Conservation (phyloP, 2,113 vertebrate genomes). For the Microtus ochrogaster region DNA sequence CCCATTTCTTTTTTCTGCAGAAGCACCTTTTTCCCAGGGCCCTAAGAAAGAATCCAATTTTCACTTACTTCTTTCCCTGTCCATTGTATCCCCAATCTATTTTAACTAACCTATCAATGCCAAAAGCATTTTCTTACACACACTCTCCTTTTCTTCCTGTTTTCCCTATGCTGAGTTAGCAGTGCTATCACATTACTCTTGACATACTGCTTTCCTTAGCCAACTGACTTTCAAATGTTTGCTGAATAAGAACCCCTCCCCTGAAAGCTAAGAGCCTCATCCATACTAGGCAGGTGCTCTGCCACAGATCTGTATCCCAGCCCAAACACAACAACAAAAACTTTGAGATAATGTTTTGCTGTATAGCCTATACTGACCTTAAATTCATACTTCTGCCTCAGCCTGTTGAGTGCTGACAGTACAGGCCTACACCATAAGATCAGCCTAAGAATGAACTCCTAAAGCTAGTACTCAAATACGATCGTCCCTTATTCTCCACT, state of each 20-base stretch:
- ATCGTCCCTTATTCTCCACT: not conserved
- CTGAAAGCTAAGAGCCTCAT: not conserved
- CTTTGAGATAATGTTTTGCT: not conserved
- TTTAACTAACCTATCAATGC: slow-evolving; percentile 20
- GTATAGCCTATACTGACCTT: not conserved
- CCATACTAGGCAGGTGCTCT: not conserved
- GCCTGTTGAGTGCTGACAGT: not conserved
- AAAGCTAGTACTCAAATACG: not conserved
- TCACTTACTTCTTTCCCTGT: not conserved
- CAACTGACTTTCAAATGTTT: slow-evolving; percentile 11
- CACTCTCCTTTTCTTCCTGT: not conserved
- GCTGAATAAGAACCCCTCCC: not conserved
- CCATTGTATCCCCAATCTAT: not conserved
- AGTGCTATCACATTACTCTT: not conserved
- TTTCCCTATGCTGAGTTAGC: slow-evolving; percentile 9
- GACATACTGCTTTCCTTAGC: not conserved
- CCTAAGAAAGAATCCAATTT: not conserved
- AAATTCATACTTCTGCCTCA: not conserved
- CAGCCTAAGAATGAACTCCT: slow-evolving; percentile 4
- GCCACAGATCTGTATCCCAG: not conserved
- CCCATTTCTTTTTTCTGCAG: not conserved
- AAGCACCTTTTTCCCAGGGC: not conserved
- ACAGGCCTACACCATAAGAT: not conserved
- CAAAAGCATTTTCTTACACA: not conserved
- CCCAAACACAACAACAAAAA: not conserved